Evolutionary conservation across 2,888 invertebrate genomes (phyloP).

Genomic region (Lepidonotus clava): DNA sequence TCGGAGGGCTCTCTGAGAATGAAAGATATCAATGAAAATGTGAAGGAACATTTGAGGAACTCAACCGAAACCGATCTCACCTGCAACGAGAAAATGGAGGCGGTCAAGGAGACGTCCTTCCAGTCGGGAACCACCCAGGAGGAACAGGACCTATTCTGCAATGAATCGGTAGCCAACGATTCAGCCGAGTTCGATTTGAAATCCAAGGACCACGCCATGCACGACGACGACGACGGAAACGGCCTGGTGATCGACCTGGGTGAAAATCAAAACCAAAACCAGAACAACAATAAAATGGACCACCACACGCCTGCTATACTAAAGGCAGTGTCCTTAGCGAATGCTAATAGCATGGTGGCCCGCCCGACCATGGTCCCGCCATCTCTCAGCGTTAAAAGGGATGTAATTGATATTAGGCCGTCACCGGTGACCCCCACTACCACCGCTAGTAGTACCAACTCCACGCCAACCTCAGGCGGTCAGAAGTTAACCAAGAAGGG

Average conservation of each 20-base stretch:
- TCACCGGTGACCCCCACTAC: not conserved
- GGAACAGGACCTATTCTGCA: constrained; percentile 28
- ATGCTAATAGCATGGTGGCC: constrained; percentile 31
- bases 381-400: constrained; percentile 25
- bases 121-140: not conserved
- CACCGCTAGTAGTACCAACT: not conserved
- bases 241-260: constrained; percentile 26
- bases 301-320: constrained; percentile 23
- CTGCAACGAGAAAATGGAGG: constrained; percentile 23
- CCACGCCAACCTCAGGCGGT: not conserved
- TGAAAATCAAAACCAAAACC: not conserved
- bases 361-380: constrained; percentile 33
- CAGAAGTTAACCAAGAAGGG: constrained; percentile 51
- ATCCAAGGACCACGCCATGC: not conserved
- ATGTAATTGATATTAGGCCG: not conserved
- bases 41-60: not conserved
- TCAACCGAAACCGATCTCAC: not conserved
- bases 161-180: constrained; percentile 45
- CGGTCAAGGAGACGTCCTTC: not conserved
- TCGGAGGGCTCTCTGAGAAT: not conserved
- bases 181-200: constrained; percentile 32
- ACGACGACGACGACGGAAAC: not conserved
- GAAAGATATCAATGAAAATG: constrained; percentile 41
- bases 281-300: not conserved
- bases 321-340: constrained; percentile 27